Evolutionary conservation across 2,888 invertebrate genomes (phyloP).

Genomic region (Celastrina argiolus): DNA sequence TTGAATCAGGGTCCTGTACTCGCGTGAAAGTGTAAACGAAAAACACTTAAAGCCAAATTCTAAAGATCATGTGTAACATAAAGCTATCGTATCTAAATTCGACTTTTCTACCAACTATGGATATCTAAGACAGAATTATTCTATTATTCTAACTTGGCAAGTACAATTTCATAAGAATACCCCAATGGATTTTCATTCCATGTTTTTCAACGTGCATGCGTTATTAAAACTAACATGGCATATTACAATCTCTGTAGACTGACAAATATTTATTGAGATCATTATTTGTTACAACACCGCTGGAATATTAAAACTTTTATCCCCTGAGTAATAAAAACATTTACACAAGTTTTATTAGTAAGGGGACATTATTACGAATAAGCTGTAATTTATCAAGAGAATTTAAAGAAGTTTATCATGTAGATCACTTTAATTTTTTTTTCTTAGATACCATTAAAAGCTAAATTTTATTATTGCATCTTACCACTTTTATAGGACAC

Average conservation of each 20-base stretch:
- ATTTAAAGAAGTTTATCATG: too few relatives aligned
- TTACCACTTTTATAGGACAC: neutral
- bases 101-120: conserved; percentile 19
- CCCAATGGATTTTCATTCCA: conserved; percentile 6
- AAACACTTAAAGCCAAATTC: conserved; percentile 17
- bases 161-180: conserved; percentile 24
- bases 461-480: neutral
- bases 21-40: neutral
- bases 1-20: neutral
- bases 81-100: conserved; percentile 17
- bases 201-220: too few relatives aligned
- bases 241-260: neutral
- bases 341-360: too few relatives aligned
- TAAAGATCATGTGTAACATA: neutral
- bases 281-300: neutral
- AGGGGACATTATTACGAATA: too few relatives aligned
- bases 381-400: too few relatives aligned
- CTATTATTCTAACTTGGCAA: conserved; percentile 23
- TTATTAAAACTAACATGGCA: neutral
- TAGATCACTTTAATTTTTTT: too few relatives aligned
- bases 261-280: neutral
- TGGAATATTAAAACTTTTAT: neutral
- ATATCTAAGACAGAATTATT: conserved; percentile 12
- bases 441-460: too few relatives aligned
- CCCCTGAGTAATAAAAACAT: too few relatives aligned